Evolutionary conservation across 2,888 invertebrate genomes (phyloP), one percentile per base, ranked within the genome.

Genomic region (Rhaphigaster nebulosa): DNA sequence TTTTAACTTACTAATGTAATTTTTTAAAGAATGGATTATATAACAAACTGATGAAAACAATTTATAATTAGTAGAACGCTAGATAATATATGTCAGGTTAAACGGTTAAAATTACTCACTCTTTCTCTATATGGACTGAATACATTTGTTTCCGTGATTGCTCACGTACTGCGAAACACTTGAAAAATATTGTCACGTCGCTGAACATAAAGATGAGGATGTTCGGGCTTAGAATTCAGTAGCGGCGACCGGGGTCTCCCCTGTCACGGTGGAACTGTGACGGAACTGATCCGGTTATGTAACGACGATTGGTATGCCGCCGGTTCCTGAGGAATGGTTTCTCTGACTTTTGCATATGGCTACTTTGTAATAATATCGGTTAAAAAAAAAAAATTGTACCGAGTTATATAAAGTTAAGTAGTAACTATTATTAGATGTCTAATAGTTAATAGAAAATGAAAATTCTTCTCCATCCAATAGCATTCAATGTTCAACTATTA

Each of bases 201-300:
- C 38, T 1, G 70, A 20, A 34, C 70, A 76, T 29, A 38, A 76
- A 76, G 70, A 29, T 2, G 29, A 76, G 70, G 70, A 76, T 76
- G 38, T 76, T 76, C 20, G 70, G 70, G 34, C 23, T 76, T 76
- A 23, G 38, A 34, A 76, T 76, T 76, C 70, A 38, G 70, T 76
- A 76, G 70, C 70, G 10, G 70, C 6, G 34, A 76, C 34, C 34
- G 70, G 23, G 10, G 70, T 70, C 15, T 13, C 1, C 34, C 18
- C 26, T n/a, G 70, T 70, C 70, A 38, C 34, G 70, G 70, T 76
- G 70, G 70, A 76, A 76, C 70, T 76, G 70, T 76, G 70, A 76
- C 70, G 70, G 70, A 76, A 76, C 70, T 76, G 70, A 76, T 76
- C 38, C 70, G 70, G 34, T 76, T 76, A 76, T 38, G 70, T 76